A percentile compares a stretch with the other conserved stretches of the same genome.
Evolutionary conservation across 2,113 vertebrate genomes (phyloP).

Genomic region (Pogonocichla stellata): DNA sequence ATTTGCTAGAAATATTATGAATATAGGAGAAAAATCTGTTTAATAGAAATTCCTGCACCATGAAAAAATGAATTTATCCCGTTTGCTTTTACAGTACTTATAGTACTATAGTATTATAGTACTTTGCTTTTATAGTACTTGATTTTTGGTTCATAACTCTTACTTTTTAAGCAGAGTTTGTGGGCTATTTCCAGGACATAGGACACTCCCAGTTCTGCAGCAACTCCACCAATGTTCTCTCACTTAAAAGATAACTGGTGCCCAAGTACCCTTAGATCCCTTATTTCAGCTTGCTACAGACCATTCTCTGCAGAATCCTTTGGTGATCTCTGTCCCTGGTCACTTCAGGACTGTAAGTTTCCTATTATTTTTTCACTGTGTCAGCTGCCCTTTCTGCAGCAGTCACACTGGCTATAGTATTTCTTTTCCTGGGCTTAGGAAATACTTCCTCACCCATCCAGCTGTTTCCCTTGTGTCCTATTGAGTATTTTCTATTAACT

Average conservation of each 20-base stretch:
- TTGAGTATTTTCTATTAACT: conserved; percentile 75
- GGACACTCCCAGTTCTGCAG: background rate
- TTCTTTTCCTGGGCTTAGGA: conserved; percentile 43
- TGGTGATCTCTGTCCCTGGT: conserved; percentile 42
- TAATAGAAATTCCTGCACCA: background rate
- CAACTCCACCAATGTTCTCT: background rate
- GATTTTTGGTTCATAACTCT: background rate
- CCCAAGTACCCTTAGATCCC: background rate
- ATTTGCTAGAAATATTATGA: background rate
- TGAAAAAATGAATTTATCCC: background rate
- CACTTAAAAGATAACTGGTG: conserved; percentile 11
- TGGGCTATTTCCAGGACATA: background rate
- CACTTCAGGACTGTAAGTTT: conserved; percentile 49
- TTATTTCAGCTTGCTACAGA: conserved; percentile 17
- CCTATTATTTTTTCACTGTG: conserved; percentile 12
- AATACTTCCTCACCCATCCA: conserved; percentile 43
- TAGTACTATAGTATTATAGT: no score
- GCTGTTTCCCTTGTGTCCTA: conserved; percentile 64
- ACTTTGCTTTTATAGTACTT: background rate
- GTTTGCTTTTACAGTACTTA: background rate
- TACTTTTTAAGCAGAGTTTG: background rate
- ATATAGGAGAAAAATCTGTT: background rate
- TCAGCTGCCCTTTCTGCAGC: conserved; percentile 56
- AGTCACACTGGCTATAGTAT: conserved; percentile 27
- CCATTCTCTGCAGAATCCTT: conserved; percentile 19